These are phyloP conservation scores for Pitangus sulphuratus DNA, from an alignment of 2,797 vertebrate species.

Conservation along the genomic window DNA sequence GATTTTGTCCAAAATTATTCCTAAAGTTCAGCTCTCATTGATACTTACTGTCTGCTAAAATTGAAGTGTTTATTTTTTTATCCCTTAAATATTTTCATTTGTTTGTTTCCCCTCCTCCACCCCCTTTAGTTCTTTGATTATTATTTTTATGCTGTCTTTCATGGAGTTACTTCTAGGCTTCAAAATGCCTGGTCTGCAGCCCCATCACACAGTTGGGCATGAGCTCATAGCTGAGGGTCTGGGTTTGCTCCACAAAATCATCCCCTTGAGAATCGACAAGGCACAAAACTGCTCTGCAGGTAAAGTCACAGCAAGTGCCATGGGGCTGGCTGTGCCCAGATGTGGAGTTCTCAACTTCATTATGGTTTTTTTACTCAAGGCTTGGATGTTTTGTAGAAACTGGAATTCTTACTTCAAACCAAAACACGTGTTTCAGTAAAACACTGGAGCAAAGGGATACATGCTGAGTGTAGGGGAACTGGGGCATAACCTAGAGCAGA, in stretches of 20 bases:
- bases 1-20: background rate
- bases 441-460: background rate
- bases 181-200: background rate
- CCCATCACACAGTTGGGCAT: background rate
- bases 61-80: background rate
- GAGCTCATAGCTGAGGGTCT: background rate
- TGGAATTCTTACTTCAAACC: background rate
- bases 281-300: background rate
- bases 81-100: background rate
- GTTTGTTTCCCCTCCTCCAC: background rate
- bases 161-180: background rate
- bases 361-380: background rate
- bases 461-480: background rate
- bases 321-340: no score
- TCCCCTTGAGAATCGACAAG: background rate
- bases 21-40: background rate
- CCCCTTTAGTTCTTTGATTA: background rate
- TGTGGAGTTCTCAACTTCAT: background rate
- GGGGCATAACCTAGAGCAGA: background rate
- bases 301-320: background rate
- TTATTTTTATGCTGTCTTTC: background rate
- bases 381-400: background rate
- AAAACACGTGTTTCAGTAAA: fast-evolving
- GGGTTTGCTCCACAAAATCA: fast-evolving
- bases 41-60: background rate